Base-by-base conservation (phyloP, 2,888 invertebrate genomes). In the Eueremaeus valkanovi region DNA sequence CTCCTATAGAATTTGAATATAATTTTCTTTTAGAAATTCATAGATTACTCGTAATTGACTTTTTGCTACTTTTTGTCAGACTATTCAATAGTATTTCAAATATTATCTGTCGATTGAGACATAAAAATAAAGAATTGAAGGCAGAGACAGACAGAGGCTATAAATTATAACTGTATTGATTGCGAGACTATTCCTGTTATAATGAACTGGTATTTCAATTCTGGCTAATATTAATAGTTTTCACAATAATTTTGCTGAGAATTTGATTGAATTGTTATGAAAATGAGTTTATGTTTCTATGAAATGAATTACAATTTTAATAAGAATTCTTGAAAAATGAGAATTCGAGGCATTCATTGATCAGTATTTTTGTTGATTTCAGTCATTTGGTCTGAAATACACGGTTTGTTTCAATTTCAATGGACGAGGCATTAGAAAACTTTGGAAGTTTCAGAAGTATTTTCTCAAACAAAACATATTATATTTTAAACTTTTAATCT, bases 71-170 rank as follows among this genome's bases (percentile, higher is more conserved):
- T 55, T 55, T 45, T 45, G 21, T 55, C 27, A 55, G 9, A 27
- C 24, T 24, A n/a, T 49, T 13, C 9, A 13, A 11, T 13, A 55
- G 11, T 11, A 8, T 58, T 18, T 24, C 9, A 11, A 58, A 58
- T 51, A 51, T 51, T 40, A 40, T 51, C 24, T 51, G 51, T 21
- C 5, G 29, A 29, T 24, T 49, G n/a, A 49, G 21, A 58, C 16
- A 58, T 31, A 58, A 58, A 58, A 58, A 58, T 58, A 58, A 45
- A 11, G 58, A 58, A 58, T 58, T 58, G 58, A 58, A 58, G 58
- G 58, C 58, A 58, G 13, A 58, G 45, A n/a, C n/a, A n/a, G n/a
- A n/a, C n/a, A n/a, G n/a, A n/a, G n/a, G n/a, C n/a, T n/a, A n/a
- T n/a, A n/a, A n/a, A n/a, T n/a, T n/a, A n/a, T n/a, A n/a, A n/a